phyloP scores from a whole-genome alignment of 2,888 invertebrate genomes.

The Calameuta idolon region DNA sequence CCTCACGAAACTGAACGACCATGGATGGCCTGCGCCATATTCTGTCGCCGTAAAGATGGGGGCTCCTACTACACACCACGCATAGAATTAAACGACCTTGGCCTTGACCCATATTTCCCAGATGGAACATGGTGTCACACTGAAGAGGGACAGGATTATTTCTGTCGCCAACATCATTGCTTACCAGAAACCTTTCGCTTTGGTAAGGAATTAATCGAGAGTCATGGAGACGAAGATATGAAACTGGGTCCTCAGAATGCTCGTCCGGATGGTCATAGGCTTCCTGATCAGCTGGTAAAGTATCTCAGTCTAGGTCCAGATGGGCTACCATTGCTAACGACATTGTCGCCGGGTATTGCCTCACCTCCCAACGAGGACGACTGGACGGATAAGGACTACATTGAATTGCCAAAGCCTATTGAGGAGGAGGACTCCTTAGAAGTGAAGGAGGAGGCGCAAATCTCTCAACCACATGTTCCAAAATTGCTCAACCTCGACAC shows the following conservation, averaged over 20 bases:
- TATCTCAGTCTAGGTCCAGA: slow-evolving; percentile 74
- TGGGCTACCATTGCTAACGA: slow-evolving; percentile 74
- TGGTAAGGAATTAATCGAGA: slow-evolving; percentile 37
- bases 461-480: slow-evolving; percentile 14
- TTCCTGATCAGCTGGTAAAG: slow-evolving; percentile 70
- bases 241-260: slow-evolving; percentile 75
- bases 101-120: slow-evolving; percentile 80
- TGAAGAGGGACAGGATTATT: slow-evolving; percentile 75
- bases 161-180: slow-evolving; percentile 81
- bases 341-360: slow-evolving; percentile 69
- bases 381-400: slow-evolving; percentile 78
- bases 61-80: slow-evolving; percentile 82
- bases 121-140: slow-evolving; percentile 86
- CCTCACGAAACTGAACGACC: slow-evolving; percentile 79
- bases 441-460: slow-evolving; percentile 15
- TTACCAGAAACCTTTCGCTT: slow-evolving; percentile 71
- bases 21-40: slow-evolving; percentile 86
- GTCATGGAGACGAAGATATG: slow-evolving; percentile 70
- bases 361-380: slow-evolving; percentile 70
- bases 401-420: slow-evolving; percentile 69
- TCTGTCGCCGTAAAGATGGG: slow-evolving; percentile 76
- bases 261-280: slow-evolving; percentile 66
- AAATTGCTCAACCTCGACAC: slow-evolving; percentile 23
- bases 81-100: slow-evolving; percentile 80
- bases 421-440: background rate